Evolutionary conservation across 2,113 vertebrate genomes (phyloP), one percentile per base, ranked within the genome.

Genomic region (Ranitomeya imitator): DNA sequence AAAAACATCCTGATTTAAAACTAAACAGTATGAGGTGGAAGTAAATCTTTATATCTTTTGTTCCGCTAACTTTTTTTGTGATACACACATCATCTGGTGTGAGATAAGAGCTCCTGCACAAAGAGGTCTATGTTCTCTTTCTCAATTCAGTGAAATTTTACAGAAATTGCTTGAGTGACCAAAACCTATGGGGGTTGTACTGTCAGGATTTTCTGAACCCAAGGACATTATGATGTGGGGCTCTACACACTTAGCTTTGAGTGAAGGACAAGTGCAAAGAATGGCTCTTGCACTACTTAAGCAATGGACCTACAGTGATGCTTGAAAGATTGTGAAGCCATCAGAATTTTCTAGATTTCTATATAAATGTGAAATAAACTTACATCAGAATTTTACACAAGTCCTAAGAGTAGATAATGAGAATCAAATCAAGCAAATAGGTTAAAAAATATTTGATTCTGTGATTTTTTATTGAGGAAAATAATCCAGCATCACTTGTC

Each of bases 41-140:
- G 80, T 83, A 65, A 83, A 83, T 83, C 80, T 63, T 83, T 83
- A 51, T 13, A 65, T 63, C 59, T 83, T 83, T 83, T 83, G 80
- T 83, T 83, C 80, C 19, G 31, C 80, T 83, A 83, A 83, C 11
- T 83, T 83, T 65, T 31, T 83, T 7, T 55, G 26, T 59, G 31
- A 82, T 51, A 63, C 15, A 55, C 52, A 57, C 80, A 45, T 82
- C 37, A 65, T 45, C 60, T 45, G 80, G 31, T 65, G 0, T 13
- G 51, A n/a, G 52, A 55, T 57, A 21, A 19, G 52, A 23, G 52
- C 18, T 11, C 51, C 51, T 51, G 45, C 76, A n/a, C 71, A 7
- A 16, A 12, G 77, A 6, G 54, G 2, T 45, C 15, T 21, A 51
- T 52, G 4, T 52, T 52, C n/a, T 9, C 21, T 26, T 79, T 4